Conservation (phyloP, 2,888 invertebrate species). For the Hypomecis atomaria region DNA sequence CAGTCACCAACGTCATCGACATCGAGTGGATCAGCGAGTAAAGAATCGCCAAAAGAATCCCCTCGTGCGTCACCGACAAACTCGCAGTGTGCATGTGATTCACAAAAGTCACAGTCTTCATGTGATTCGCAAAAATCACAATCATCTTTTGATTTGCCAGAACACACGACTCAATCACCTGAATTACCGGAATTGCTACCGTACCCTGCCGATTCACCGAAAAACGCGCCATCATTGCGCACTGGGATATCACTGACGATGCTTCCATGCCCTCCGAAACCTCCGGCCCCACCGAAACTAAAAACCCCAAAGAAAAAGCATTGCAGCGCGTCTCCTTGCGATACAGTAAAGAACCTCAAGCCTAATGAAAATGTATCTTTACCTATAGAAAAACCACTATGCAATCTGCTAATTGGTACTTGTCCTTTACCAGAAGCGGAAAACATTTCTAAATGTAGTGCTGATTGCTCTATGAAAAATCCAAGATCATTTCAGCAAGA, state of each 20-base stretch:
- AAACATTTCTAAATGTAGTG: slow-evolving; percentile 8
- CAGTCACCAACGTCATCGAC: background rate
- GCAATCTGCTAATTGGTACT: slow-evolving; percentile 13
- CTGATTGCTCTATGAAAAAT: slow-evolving; percentile 6
- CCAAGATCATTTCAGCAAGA: no score
- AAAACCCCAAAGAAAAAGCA: background rate
- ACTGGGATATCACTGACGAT: background rate
- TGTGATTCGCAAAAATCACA: background rate
- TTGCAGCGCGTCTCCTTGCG: background rate
- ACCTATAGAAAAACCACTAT: slow-evolving; percentile 22
- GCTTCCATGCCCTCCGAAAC: background rate
- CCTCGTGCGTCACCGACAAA: background rate
- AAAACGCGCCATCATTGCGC: background rate
- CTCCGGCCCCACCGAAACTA: background rate
- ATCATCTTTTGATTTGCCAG: background rate
- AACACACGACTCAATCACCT: background rate
- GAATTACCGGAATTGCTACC: background rate
- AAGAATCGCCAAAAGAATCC: background rate
- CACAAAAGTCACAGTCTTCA: background rate
- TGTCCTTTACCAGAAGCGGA: background rate
- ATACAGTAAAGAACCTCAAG: background rate
- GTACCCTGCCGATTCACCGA: background rate
- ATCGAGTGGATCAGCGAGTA: background rate
- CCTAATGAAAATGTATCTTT: slow-evolving; percentile 14
- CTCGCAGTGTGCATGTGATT: background rate